Conservation (phyloP, 2,113 vertebrate species). For the Rhinolophus ferrumequinum region DNA sequence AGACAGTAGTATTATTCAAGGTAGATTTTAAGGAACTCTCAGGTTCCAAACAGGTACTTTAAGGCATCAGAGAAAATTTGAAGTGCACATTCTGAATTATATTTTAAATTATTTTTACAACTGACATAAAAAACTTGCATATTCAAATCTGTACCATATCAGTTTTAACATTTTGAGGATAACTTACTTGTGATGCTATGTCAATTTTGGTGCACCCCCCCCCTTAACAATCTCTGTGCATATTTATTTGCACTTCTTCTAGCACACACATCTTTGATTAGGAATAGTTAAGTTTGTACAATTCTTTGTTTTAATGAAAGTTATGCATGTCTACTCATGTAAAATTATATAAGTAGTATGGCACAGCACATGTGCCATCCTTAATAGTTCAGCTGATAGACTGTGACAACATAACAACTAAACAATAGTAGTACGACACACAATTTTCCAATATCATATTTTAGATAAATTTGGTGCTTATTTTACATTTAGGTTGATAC, state of each 20-base stretch:
- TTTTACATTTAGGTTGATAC: slow-evolving; percentile 1
- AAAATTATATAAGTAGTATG: not conserved
- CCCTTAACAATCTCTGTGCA: not conserved
- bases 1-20: not conserved
- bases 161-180: slow-evolving; percentile 27
- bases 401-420: not conserved
- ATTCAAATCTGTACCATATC: not conserved
- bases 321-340: not conserved
- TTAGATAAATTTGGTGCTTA: not conserved
- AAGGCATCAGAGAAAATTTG: slow-evolving; percentile 33
- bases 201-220: not conserved
- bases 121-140: not conserved
- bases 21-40: not conserved
- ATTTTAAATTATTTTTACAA: slow-evolving; percentile 35
- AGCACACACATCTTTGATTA: not conserved
- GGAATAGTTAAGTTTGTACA: not conserved
- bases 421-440: not conserved
- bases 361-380: not conserved
- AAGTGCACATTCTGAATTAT: slow-evolving; percentile 1
- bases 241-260: not conserved
- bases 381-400: not conserved
- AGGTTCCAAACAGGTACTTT: not conserved
- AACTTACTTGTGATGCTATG: not conserved
- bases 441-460: not conserved
- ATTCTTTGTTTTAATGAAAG: slow-evolving; percentile 21